Base-by-base conservation (phyloP, 2,113 vertebrate genomes). In the Protomyctophum bolini region DNA sequence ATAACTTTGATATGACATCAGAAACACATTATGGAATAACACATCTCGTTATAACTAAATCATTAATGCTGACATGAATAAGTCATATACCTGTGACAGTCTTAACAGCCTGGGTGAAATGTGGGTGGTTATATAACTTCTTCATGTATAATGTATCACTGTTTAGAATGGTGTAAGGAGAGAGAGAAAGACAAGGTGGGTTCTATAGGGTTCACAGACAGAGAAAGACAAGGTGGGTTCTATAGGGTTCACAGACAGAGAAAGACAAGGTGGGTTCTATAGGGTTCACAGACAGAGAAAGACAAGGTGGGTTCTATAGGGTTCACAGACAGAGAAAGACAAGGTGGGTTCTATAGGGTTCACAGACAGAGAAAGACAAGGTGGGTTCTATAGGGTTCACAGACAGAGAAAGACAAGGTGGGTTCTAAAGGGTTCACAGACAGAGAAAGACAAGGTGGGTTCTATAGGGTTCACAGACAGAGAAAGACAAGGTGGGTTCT, bases 1-100 rank as follows among this genome's bases (percentile, higher is more conserved):
- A 29, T 21, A 21, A 21, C 21, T 41, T 41, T 68, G 41, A 41
- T 6, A 33, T 9, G 9, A 11, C 11, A 4, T 45, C 46, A 51
- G 58, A 68, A 70, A 70, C 6, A 15, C 56, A 69, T 58, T 63
- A 61, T 64, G 29, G 70, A 29, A 83, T n/a, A n/a, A n/a, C n/a
- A n/a, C 7, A 2, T 71, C 79, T 69, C 81, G 72, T 63, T 66
- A 21, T 21, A 59, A 55, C 72, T 90, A 73, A 90, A 92, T 89
- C 63, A 87, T 89, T 91, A 29, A 92, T 84, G 62, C 63, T 50
- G 68, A 77, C 58, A 78, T 92, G n/a, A 92, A 91, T 91, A 88
- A 89, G 82, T 86, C 75, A 91, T 87, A 79, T 41, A 41, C 33
- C 61, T 68, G 52, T 12, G 4, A 65, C 66, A 61, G 71, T 67